Conservation (phyloP, 2,797 vertebrate species). For the Streptopelia turtur region DNA sequence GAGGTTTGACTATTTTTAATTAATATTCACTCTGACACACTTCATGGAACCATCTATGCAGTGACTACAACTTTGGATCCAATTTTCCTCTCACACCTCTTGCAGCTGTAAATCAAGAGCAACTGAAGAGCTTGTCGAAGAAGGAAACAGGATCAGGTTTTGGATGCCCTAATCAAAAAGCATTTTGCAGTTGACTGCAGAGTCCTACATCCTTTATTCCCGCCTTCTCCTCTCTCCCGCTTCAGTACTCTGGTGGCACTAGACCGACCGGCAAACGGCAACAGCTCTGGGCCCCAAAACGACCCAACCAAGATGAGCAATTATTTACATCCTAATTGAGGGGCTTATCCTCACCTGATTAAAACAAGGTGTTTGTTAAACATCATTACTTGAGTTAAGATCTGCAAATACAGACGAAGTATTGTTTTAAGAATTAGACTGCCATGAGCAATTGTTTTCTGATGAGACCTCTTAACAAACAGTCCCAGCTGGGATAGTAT, state of each 20-base stretch:
- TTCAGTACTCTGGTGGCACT: background rate
- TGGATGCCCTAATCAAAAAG: background rate
- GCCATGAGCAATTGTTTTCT: conserved; percentile 51
- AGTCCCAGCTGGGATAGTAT: background rate
- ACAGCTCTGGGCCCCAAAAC: conserved; percentile 25
- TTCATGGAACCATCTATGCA: background rate
- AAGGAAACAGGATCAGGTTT: background rate
- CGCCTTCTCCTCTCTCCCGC: background rate
- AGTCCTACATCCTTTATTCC: background rate
- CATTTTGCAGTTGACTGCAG: background rate
- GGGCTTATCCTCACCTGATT: conserved; percentile 69
- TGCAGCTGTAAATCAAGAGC: background rate
- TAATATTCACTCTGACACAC: background rate
- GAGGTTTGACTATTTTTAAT: background rate
- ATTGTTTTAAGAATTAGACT: conserved; percentile 66
- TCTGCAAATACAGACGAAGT: conserved; percentile 72
- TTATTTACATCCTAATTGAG: conserved; percentile 69
- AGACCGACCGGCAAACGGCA: conserved; percentile 3
- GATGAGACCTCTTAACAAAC: conserved; percentile 24
- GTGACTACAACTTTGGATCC: background rate
- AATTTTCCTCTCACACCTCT: background rate
- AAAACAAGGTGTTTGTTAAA: conserved; percentile 76
- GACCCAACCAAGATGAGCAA: background rate
- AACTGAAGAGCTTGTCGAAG: background rate
- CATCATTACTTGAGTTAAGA: conserved; percentile 76